Conservation (phyloP, 2,797 vertebrate genomes). For the Acropternis orthonyx region DNA sequence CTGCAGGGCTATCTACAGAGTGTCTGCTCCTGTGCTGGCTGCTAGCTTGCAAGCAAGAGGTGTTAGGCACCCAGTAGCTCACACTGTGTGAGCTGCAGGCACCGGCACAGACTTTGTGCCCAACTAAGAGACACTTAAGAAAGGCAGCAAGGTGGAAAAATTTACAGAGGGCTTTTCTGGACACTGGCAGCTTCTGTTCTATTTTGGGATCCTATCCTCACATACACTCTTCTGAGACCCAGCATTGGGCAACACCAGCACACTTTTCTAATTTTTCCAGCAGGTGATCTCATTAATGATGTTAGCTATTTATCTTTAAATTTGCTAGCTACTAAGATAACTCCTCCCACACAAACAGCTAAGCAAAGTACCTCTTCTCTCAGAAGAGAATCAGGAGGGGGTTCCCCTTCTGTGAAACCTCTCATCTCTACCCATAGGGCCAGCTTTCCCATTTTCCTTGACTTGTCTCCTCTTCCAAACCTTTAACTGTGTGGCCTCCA, state of each 20-base stretch:
- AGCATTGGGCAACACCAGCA: neutral
- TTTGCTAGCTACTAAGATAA: neutral
- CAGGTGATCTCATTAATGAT: neutral
- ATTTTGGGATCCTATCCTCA: neutral
- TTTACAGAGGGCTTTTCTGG: neutral
- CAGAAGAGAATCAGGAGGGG: neutral
- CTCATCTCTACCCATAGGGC: neutral
- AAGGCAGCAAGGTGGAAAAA: neutral
- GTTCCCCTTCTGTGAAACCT: neutral
- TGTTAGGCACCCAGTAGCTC: neutral
- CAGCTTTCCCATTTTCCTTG: neutral
- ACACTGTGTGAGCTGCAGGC: neutral
- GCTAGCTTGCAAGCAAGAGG: neutral
- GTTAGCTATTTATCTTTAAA: neutral
- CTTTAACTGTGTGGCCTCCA: neutral
- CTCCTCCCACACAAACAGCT: constrained; percentile 21
- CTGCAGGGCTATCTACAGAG: neutral
- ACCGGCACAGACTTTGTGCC: neutral
- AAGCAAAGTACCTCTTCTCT: neutral
- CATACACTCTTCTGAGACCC: neutral
- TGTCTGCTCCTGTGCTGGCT: neutral
- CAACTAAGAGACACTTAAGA: neutral
- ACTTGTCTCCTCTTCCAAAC: neutral
- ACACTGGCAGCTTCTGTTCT: neutral
- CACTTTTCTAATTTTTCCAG: neutral